Evolutionary conservation across 2,888 invertebrate species (phyloP), one percentile per base, ranked within the genome.

Genomic region (Halictus ligatus): DNA sequence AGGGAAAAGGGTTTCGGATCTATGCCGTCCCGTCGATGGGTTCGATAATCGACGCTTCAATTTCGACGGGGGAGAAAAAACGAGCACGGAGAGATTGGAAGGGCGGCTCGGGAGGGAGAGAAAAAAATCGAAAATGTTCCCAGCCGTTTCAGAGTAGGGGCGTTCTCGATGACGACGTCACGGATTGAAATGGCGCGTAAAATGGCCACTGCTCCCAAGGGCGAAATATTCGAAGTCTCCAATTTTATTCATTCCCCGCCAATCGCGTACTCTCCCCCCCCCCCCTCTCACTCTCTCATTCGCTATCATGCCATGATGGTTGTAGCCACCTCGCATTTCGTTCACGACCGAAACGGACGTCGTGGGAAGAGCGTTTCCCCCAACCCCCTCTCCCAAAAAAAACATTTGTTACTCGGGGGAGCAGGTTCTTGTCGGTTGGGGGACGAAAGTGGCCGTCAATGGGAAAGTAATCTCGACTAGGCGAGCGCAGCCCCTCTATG

Each of bases 101-200:
- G 60, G 48, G 54, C 78, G 73, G 73, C 29, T 79, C 12, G 50
- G 48, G 76, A 78, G 69, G 13, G 74, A 76, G 75, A 74, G 74
- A 75, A 84, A 88, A 89, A 89, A 89, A 88, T 87, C 83, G 87
- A 87, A 81, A 87, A 87, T 79, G 81, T 84, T 84, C 77, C 60
- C 78, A 71, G 78, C 77, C 83, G 72, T 83, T 80, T 69, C 75
- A 48, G n/a, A 10, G 29, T 25, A 64, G 46, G 46, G 29, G 67
- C 18, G 85, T 87, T 84, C 87, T 88, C 90, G 90, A 94, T 92
- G 94, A 94, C 93, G 93, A 93, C 91, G 93, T 94, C 94, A 92
- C 92, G 93, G 93, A 93, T 94, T 94, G 94, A 95, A 95, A 94
- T 94, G 94, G 94, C 92, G 92, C 94, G 94, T 94, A 94, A 94